phyloP scores from a whole-genome alignment of 2,888 invertebrate species.

The Drosophila pegasa region DNA sequence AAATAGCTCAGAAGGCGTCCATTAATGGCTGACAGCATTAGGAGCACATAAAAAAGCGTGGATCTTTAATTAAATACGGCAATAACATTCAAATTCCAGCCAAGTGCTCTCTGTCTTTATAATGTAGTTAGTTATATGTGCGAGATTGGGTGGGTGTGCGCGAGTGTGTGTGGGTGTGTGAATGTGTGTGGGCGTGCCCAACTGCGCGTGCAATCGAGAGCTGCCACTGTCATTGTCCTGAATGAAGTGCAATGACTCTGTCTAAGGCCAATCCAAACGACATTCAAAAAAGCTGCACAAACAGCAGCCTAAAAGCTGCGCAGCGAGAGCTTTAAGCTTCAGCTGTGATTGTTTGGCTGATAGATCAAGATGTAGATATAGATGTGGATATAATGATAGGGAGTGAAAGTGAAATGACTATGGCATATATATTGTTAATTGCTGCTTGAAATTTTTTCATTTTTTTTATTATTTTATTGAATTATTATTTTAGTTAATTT shows the following conservation, averaged over 20 bases:
- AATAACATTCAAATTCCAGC: slow-evolving; percentile 39
- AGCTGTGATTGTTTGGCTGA: background rate
- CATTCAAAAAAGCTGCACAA: slow-evolving; percentile 6
- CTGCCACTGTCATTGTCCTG: slow-evolving; percentile 63
- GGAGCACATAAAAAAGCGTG: slow-evolving; percentile 32
- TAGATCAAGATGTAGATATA: background rate
- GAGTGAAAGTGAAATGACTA: too few species aligned
- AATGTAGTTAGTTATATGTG: background rate
- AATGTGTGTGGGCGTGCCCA: background rate
- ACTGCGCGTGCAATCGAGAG: slow-evolving; percentile 25
- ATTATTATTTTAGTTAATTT: too few species aligned
- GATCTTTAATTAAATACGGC: slow-evolving; percentile 53
- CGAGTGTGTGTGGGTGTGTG: background rate
- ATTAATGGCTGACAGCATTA: slow-evolving; percentile 42
- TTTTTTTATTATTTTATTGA: background rate
- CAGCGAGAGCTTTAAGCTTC: slow-evolving; percentile 35
- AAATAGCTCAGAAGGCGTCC: slow-evolving; percentile 47
- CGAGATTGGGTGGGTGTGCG: background rate
- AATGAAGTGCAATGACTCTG: slow-evolving; percentile 60
- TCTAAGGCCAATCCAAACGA: slow-evolving; percentile 29
- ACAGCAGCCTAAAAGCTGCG: slow-evolving; percentile 38
- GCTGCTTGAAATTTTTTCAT: background rate
- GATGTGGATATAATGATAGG: background rate
- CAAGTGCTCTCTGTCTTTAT: background rate
- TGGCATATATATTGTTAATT: too few species aligned